Evolutionary conservation across 1,140 invertebrate species (phyloP), one percentile per base, ranked within the genome.

Genomic region (Drosophila bipectinata): DNA sequence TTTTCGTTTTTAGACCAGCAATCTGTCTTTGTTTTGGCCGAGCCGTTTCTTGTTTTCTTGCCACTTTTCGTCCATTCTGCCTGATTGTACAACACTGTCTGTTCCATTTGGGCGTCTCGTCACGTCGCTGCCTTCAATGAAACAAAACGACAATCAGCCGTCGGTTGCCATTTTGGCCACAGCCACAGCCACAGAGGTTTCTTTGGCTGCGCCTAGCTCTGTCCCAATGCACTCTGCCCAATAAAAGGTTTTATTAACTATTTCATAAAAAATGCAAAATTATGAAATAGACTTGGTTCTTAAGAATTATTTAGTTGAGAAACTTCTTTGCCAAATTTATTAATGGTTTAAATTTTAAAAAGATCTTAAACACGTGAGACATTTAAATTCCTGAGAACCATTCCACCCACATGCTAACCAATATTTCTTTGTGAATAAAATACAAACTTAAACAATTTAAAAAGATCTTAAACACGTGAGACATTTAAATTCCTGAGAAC

Each of bases 41-140:
- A 62, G 26, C 14, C 26, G 59, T 62, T 54, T 44, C 28, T 30
- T 64, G 26, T 48, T 26, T 15, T 12, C 52, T 63, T 41, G 32
- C 63, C 44, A 34, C 72, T 64, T 60, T 57, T 69, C 59, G 63
- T 47, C 32, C 26, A 47, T 69, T 68, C 66, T 73, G 24, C 41
- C 63, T 48, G 54, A 78, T 74, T 87, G 62, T 87, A 62, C 59
- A 85, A 73, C 69, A 82, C 48, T 66, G 77, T 44, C 75, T 67
- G 77, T 68, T 72, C 79, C 83, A 88, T 88, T 88, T 83, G 76
- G 83, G 84, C 77, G 83, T 88, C 83, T 83, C 79, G 83, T 88
- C 83, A 88, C 83, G 83, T 88, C 76, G 64, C 41, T 77, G 77
- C 74, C 81, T 82, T 82, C 79, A 82, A 77, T 66, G 79, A 80